phyloP scores from a whole-genome alignment of 2,888 invertebrate species.

The Meganola albula region DNA sequence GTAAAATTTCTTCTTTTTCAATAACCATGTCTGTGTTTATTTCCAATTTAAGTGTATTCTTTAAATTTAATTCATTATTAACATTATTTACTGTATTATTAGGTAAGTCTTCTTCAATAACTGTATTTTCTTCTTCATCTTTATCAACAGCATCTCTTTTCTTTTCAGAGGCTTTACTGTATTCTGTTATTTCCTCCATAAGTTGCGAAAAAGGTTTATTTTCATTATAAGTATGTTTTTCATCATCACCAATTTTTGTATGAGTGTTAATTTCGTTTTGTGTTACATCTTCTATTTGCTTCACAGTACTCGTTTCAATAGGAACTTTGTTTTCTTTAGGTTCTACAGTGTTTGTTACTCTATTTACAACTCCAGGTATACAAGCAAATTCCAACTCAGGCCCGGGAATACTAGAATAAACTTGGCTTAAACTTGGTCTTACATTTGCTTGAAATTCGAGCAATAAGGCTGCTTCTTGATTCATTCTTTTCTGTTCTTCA shows the following conservation, averaged over 20 bases:
- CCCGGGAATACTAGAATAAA: slow-evolving; percentile 67
- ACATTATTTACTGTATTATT: no score
- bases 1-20: no score
- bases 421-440: slow-evolving; percentile 66
- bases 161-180: slow-evolving; percentile 33
- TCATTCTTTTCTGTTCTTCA: slow-evolving; percentile 77
- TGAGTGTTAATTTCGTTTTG: slow-evolving; percentile 13
- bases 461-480: slow-evolving; percentile 67
- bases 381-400: slow-evolving; percentile 72
- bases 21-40: no score
- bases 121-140: slow-evolving; percentile 24
- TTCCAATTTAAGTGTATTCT: no score
- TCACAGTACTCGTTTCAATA: neutral
- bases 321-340: slow-evolving; percentile 4
- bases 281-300: slow-evolving; percentile 10
- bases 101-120: no score
- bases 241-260: slow-evolving; percentile 15
- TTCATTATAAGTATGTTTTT: slow-evolving; percentile 27
- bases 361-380: slow-evolving; percentile 35
- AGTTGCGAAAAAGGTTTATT: slow-evolving; percentile 36
- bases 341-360: slow-evolving; percentile 14
- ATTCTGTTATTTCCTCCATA: slow-evolving; percentile 36
- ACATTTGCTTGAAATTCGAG: slow-evolving; percentile 72
- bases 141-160: slow-evolving; percentile 23
- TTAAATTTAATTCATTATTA: no score